Base-by-base conservation (phyloP, 2,797 vertebrate species). In the Borostomias antarcticus region DNA sequence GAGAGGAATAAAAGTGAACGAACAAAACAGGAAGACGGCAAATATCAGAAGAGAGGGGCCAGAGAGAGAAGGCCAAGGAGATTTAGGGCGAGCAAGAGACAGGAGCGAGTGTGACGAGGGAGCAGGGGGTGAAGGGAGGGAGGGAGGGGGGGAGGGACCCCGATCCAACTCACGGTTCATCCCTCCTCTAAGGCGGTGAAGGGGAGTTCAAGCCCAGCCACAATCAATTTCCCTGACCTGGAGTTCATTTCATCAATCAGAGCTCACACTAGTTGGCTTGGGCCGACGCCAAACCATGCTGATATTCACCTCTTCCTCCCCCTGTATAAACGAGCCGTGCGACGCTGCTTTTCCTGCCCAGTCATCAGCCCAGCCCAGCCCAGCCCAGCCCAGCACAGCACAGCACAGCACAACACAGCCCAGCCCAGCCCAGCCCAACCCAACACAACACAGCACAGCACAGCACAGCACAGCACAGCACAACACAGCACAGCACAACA, bases 161-260 rank as follows among this genome's bases (percentile, higher is more conserved):
- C 47, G 30, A 37, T 50, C 6, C 37, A 45, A 21, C 61, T 69
- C 45, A 21, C 8, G 13, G 17, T 33, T 13, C 35, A 23, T 56
- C 28, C n/a, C 21, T 59, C 43, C 25, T 54, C 15, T 17, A 28
- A 57, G 15, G 23, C 30, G 37, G 60, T 13, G 15, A 28, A 19
- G 10, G 54, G 57, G 11, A 61, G 33, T 45, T 80, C 79, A 69
- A 65, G 76, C 77, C 75, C 74, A 73, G 85, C 85, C 84, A 88
- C 77, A 90, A 88, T 88, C 85, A 88, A 88, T 88, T 88, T 86
- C 75, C 76, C 75, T 77, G 81, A 82, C 82, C 84, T 68, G 0
- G 82, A 87, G 89, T 88, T 89, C 79, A 90, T 90, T 90, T 89
- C 86, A 90, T 90, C 85, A 88, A 86, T 90, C 88, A 85, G 82